Conservation (phyloP, 1,140 invertebrate species). For the Anoplolepis gracilipes region DNA sequence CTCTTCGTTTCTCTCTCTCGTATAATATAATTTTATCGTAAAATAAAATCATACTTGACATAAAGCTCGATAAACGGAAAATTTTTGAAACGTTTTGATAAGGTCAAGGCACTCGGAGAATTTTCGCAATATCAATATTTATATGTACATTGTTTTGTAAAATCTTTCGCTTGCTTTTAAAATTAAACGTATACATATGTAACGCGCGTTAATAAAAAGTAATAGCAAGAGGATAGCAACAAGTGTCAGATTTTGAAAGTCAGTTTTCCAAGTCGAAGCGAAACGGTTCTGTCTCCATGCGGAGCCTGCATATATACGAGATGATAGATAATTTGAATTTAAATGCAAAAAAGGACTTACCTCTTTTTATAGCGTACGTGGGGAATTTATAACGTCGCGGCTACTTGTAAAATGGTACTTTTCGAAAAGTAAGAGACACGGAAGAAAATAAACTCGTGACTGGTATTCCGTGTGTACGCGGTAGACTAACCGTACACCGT, state of each 20-base stretch:
- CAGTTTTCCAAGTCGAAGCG: neutral
- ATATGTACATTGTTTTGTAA: neutral
- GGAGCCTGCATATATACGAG: neutral
- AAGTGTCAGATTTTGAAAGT: conserved; percentile 53
- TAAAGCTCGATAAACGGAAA: too few relatives aligned
- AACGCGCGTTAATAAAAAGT: neutral
- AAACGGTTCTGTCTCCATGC: too few relatives aligned
- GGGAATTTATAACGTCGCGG: neutral
- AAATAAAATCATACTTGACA: neutral
- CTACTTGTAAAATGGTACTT: neutral
- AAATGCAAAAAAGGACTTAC: conserved; percentile 39
- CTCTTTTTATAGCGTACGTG: neutral
- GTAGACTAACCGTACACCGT: conserved; percentile 52
- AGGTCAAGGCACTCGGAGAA: neutral
- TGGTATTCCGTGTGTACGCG: neutral
- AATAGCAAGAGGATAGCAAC: conserved; percentile 32
- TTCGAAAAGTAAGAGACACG: neutral
- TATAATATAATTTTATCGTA: neutral
- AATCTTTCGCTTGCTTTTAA: neutral
- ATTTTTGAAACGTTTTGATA: too few relatives aligned
- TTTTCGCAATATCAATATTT: neutral
- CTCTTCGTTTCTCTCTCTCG: neutral
- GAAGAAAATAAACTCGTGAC: neutral
- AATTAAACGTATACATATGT: neutral
- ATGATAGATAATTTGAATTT: conserved; percentile 16